Conservation (phyloP, 2,888 invertebrate genomes). For the Atrina japonica region DNA sequence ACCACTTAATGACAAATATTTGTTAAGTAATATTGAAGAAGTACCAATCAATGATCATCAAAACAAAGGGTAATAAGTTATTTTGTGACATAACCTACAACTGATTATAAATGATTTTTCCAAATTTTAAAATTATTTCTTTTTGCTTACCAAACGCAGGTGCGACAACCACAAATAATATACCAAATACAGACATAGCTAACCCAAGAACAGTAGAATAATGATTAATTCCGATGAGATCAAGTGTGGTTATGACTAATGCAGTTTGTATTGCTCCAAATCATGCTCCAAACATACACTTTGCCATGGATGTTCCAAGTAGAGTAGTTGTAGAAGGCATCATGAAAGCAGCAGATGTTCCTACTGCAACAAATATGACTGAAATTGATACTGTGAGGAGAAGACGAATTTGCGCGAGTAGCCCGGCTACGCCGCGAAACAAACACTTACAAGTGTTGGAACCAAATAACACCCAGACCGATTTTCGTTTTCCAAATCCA, state of each 20-base stretch:
- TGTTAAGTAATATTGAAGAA: no score
- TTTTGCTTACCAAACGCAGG: constrained; percentile 32
- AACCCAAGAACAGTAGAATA: constrained; percentile 35
- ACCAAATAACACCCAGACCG: constrained; percentile 22
- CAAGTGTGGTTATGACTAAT: constrained; percentile 22
- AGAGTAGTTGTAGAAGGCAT: constrained; percentile 3
- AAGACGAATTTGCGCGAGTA: constrained; percentile 14
- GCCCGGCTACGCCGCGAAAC: constrained; percentile 31
- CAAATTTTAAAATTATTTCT: no score
- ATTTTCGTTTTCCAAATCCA: constrained; percentile 16
- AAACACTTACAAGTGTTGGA: constrained; percentile 14
- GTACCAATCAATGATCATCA: no score
- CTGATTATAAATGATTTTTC: no score
- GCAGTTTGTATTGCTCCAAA: constrained; percentile 28
- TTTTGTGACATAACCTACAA: no score
- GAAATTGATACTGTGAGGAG: constrained; percentile 32
- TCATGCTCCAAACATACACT: constrained; percentile 13
- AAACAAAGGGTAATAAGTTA: no score
- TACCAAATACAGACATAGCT: constrained; percentile 5
- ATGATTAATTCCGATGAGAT: constrained; percentile 25
- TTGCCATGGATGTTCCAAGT: neutral
- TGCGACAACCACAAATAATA: constrained; percentile 13
- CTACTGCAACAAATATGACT: constrained; percentile 8
- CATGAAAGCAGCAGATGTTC: neutral
- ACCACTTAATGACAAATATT: no score